phyloP scores from a whole-genome alignment of 2,113 vertebrate species.

The Edolisoma coerulescens region DNA sequence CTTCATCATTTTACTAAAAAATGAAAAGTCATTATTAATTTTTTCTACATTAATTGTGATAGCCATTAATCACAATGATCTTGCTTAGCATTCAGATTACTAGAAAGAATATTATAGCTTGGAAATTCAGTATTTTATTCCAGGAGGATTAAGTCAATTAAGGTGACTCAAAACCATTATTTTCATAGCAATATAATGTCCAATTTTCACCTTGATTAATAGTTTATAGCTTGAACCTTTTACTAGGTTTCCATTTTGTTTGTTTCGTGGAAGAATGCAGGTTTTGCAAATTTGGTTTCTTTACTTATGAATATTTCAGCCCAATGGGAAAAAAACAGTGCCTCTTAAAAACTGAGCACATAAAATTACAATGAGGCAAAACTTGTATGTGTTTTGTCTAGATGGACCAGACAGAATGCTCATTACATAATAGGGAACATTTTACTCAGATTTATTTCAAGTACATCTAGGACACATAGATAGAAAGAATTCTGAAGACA shows the following conservation, averaged over 20 bases:
- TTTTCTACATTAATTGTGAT: background rate
- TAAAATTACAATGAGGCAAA: background rate
- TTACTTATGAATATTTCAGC: conserved; percentile 25
- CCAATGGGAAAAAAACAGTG: background rate
- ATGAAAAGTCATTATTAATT: background rate
- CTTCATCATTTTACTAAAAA: background rate
- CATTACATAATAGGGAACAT: background rate
- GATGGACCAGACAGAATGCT: background rate
- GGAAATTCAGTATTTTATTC: background rate
- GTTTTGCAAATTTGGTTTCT: background rate
- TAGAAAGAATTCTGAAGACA: background rate
- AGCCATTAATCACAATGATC: background rate
- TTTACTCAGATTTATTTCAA: background rate
- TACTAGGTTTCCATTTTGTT: background rate
- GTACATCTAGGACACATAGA: background rate
- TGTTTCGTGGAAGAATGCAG: background rate
- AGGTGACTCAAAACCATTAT: background rate
- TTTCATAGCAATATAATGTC: background rate
- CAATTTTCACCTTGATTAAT: background rate
- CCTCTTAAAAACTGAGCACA: background rate
- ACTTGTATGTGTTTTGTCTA: background rate
- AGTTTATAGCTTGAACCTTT: background rate
- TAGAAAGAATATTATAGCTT: background rate
- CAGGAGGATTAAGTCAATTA: background rate
- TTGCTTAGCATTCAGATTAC: background rate